Evolutionary conservation across 2,113 vertebrate genomes (phyloP).

Genomic region (Polypterus senegalus): DNA sequence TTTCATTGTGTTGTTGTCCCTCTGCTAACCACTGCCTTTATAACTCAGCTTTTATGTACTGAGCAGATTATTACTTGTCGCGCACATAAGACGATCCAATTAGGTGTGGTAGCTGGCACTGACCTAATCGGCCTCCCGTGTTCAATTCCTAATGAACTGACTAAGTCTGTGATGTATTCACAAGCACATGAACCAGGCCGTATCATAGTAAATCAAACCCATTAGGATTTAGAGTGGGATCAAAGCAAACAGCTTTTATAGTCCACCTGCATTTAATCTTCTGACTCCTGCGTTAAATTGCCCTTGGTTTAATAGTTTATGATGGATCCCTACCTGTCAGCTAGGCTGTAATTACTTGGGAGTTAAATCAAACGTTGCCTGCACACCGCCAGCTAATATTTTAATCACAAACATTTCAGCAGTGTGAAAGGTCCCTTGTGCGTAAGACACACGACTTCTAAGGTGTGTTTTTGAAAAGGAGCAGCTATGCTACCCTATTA

Average conservation of each 20-base stretch:
- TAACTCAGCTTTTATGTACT: neutral
- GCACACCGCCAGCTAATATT: conserved; percentile 5
- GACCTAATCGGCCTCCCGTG: conserved; percentile 10
- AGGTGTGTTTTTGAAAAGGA: no score
- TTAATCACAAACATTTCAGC: conserved; percentile 5
- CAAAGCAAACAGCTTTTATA: conserved; percentile 13
- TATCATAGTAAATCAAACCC: conserved; percentile 12
- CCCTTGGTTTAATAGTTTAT: conserved; percentile 11
- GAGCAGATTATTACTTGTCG: neutral
- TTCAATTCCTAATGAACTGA: conserved; percentile 11
- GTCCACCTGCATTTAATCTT: conserved; percentile 9
- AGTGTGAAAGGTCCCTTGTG: conserved; percentile 1
- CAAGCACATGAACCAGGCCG: conserved; percentile 6
- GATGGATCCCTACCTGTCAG: conserved; percentile 11
- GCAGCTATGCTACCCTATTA: no score
- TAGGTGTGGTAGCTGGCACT: conserved; percentile 6
- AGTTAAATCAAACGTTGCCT: conserved; percentile 8
- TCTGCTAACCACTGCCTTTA: no score
- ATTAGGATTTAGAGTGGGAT: conserved; percentile 20
- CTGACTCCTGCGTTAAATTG: conserved; percentile 6
- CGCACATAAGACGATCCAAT: conserved; percentile 10
- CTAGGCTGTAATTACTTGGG: conserved; percentile 10
- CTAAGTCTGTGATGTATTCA: neutral
- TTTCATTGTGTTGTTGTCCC: no score
- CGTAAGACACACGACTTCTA: neutral